A percentile compares a stretch with the other conserved stretches of the same genome.
Evolutionary conservation across 2,797 vertebrate species (phyloP).

Genomic region (Neosalanx taihuensis): DNA sequence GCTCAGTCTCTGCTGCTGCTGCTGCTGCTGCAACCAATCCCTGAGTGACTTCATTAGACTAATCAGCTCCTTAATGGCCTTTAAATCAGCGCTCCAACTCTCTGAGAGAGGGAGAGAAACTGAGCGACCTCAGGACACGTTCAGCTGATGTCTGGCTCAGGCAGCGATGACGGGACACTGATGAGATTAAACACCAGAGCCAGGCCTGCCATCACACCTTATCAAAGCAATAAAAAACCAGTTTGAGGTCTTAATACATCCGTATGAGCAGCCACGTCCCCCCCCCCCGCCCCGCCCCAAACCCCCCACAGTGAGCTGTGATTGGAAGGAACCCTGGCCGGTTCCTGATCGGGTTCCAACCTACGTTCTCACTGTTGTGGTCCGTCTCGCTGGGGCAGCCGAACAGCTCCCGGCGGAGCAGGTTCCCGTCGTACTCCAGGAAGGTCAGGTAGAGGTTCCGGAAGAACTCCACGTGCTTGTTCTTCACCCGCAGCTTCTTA

Average conservation of each 20-base stretch:
- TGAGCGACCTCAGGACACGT: slow-evolving; percentile 49
- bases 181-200: slow-evolving; percentile 33
- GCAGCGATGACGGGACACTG: slow-evolving; percentile 27
- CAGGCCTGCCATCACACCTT: too few relatives aligned
- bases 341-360: slow-evolving; percentile 47
- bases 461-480: slow-evolving; percentile 98
- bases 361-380: slow-evolving; percentile 92
- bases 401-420: slow-evolving; percentile 89
- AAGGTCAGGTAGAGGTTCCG: slow-evolving; percentile 96
- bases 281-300: too few relatives aligned
- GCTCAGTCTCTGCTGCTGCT: not conserved
- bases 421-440: slow-evolving; percentile 95
- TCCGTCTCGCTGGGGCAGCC: slow-evolving; percentile 93
- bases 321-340: slow-evolving; percentile 1
- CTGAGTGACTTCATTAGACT: slow-evolving; percentile 56
- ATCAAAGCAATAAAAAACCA: too few relatives aligned
- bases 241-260: not conserved
- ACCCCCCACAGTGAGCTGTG: not conserved
- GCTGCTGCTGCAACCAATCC: slow-evolving; percentile 25
- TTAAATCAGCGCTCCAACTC: slow-evolving; percentile 51
- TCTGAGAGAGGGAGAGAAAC: too few relatives aligned
- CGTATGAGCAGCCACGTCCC: not conserved
- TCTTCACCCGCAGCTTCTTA: slow-evolving; percentile 96
- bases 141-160: slow-evolving; percentile 19
- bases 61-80: slow-evolving; percentile 56